Evolutionary conservation across 1,140 invertebrate species (phyloP), one percentile per base, ranked within the genome.

Genomic region (Charaxes varanes): DNA sequence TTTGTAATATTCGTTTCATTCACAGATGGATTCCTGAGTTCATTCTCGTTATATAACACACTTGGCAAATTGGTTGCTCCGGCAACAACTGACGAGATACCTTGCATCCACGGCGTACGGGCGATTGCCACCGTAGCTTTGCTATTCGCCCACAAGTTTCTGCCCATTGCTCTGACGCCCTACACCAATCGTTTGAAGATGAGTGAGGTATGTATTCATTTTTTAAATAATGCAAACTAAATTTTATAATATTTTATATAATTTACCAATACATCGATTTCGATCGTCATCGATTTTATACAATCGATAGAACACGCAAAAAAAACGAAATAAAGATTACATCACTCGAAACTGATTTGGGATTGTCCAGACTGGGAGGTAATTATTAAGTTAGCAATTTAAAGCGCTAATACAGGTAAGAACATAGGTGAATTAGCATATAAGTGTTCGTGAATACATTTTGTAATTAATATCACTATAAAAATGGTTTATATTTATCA

Each of bases 21-120:
- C 51, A n/a, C 47, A 63, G 60, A 44, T 40, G 60, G 60, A 17
- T 44, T 63, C 12, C 38, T 84, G 5, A 55, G 55, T 21, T 50
- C 69, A 0, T 84, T 81, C 44, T 84, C 74, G 2, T 51, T 83
- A 8, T 73, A 80, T 47, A 65, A 56, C 23, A 73, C 86, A 66
- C 56, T 86, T 65, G 45, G 81, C 64, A 84, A 86, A 84, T 56
- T 92, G 84, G 63, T 90, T 72, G 54, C 80, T 70, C 51, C 85
- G 53, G 66, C 87, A 63, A 38, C 42, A 62, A 59, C 60, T 32
- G 84, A 82, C 24, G 88, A 89, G 43, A 87, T 90, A 28, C 73
- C 84, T 26, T 89, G 88, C 53, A 87, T 92, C 34, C 87, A 91
- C 43, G 87, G 90, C 4, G 77, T 91, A 18, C 81, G 87, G 42